Evolutionary conservation across 2,113 vertebrate genomes (phyloP).

Genomic region (Irena cyanogastra): DNA sequence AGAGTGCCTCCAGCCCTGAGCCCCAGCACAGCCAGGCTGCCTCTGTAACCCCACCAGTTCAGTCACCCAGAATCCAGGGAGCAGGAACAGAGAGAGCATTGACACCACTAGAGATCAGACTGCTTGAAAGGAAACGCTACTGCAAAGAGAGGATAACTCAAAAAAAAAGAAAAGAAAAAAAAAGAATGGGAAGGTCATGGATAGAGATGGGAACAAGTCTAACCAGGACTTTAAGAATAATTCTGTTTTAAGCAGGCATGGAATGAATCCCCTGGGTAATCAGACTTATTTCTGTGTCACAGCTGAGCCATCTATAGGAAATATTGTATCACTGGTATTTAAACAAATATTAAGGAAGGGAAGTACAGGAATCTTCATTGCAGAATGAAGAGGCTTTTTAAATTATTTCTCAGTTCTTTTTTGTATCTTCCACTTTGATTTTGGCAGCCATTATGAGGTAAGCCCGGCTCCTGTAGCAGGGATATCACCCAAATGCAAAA

Average conservation of each 20-base stretch:
- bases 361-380: background rate
- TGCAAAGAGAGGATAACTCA: background rate
- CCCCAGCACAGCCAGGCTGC: background rate
- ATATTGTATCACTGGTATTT: background rate
- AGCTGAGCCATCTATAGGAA: conserved; percentile 63
- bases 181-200: background rate
- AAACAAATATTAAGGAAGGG: conserved; percentile 4
- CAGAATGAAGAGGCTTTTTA: background rate
- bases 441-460: background rate
- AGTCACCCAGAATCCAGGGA: background rate
- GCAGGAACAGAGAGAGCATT: background rate
- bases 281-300: conserved; percentile 39
- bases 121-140: background rate
- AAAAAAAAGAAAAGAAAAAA: background rate
- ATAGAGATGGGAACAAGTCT: background rate
- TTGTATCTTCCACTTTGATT: background rate
- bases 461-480: background rate
- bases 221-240: background rate
- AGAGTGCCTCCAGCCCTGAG: background rate
- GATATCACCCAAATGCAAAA: background rate
- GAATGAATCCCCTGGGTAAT: background rate
- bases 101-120: background rate
- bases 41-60: conserved; percentile 22
- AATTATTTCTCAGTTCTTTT: background rate
- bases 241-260: background rate